Evolutionary conservation across 2,113 vertebrate species (phyloP), one percentile per base, ranked within the genome.

Genomic region (Furnarius figulus): DNA sequence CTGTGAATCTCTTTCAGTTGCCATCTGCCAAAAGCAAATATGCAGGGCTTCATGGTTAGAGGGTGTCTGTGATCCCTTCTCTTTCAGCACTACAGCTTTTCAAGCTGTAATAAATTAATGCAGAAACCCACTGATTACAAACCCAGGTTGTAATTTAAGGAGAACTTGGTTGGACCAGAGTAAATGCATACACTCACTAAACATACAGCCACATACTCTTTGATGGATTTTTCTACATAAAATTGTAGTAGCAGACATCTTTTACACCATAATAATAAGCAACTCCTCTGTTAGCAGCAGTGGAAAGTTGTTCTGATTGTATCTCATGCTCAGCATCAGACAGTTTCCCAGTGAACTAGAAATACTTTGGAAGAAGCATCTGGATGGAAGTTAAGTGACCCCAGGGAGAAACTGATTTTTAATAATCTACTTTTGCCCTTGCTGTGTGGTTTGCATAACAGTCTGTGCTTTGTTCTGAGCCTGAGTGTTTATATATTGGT

Each of bases 321-420:
- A 23, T 55, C 73, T 68, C n/a, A 37, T 63, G 24, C 14, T 80
- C 30, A 50, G 55, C 37, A 71, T 80, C 76, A 70, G 61, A 58
- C 7, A 40, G 23, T 91, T 88, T 93, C 55, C 27, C 37, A 83
- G 71, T 74, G 24, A 87, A n/a, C 40, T 50, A 89, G 81, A 92
- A 87, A 76, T 53, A 82, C 18, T 87, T 87, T 85, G 52, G 56
- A 92, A 95, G 79, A 83, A 83, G 78, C 77, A 59, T 93, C 85
- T 87, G 63, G 9, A 33, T 93, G 55, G 81, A 95, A 92, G 35
- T 93, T 93, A 86, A 73, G 76, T 89, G 76, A 90, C 83, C 49
- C 66, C 37, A 61, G 73, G n/a, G 68, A 95, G 46, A 96, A 93
- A 89, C 1, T 90, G 52, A 68, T 72, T 97, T 97, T 96, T 95